Conservation (phyloP, 1,140 invertebrate genomes). For the Sycobia sp. region DNA sequence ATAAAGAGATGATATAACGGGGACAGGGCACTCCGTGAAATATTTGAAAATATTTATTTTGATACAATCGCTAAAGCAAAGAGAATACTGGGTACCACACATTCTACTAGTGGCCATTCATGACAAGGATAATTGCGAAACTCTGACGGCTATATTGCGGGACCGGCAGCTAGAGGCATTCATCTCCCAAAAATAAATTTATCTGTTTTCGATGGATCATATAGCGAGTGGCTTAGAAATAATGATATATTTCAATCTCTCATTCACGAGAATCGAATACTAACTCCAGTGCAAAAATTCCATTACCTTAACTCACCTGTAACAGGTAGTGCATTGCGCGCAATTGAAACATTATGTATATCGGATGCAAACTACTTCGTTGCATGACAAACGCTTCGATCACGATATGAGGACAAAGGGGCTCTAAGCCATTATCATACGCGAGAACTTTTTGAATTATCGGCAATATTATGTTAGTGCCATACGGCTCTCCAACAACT, state of each 20-base stretch:
- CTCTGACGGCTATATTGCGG: neutral
- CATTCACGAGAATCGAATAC: constrained; percentile 44
- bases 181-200: neutral
- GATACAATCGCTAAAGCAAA: neutral
- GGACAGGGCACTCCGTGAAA: neutral
- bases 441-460: constrained; percentile 37
- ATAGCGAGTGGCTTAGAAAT: constrained; percentile 8
- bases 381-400: constrained; percentile 38
- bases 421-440: too few relatives aligned
- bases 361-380: constrained; percentile 39
- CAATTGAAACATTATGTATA: constrained; percentile 39
- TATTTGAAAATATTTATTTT: neutral
- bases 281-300: constrained; percentile 44
- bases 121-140: too few relatives aligned
- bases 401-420: too few relatives aligned
- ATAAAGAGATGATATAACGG: neutral
- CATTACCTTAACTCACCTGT: constrained; percentile 43
- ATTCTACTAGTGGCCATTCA: too few relatives aligned
- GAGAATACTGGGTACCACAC: neutral
- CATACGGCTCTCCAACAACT: constrained; percentile 27
- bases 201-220: neutral
- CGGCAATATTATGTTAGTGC: constrained; percentile 26
- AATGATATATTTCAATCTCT: constrained; percentile 41
- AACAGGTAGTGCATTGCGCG: constrained; percentile 35
- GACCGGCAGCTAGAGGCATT: neutral